A percentile compares a stretch with the other conserved stretches of the same genome.
These are phyloP conservation scores for Platycheirus albimanus DNA, from an alignment of 2,888 invertebrate species.

Conservation along the genomic window DNA sequence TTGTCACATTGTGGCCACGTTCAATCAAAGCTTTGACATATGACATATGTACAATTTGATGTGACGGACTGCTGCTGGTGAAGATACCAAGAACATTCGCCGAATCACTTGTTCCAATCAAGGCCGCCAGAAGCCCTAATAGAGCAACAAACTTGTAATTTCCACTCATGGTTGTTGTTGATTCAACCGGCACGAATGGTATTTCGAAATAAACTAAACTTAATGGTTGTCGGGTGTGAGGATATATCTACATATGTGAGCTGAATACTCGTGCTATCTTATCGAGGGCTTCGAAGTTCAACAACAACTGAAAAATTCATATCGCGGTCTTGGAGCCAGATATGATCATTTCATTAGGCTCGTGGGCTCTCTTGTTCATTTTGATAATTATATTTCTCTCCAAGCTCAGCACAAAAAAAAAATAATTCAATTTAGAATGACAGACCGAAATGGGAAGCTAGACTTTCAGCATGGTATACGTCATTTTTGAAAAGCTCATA, in stretches of 20 bases:
- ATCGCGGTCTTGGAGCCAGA: too few relatives aligned
- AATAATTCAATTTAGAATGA: too few relatives aligned
- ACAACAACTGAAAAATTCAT: not conserved
- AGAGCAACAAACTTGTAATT: not conserved
- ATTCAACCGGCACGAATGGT: not conserved
- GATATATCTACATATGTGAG: too few relatives aligned
- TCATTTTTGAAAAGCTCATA: too few relatives aligned
- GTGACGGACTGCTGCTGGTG: constrained; percentile 80
- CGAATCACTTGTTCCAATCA: constrained; percentile 55
- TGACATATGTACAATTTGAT: constrained; percentile 81
- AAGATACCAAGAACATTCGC: constrained; percentile 80
- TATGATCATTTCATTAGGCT: too few relatives aligned
- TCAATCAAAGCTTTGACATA: constrained; percentile 78
- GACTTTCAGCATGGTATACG: too few relatives aligned
- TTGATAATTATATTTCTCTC: too few relatives aligned
- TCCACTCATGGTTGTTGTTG: not conserved
- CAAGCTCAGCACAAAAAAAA: too few relatives aligned
- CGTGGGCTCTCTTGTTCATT: too few relatives aligned
- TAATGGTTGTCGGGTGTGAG: not conserved
- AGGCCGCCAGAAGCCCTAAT: not conserved
- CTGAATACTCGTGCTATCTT: not conserved
- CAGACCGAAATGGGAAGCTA: too few relatives aligned
- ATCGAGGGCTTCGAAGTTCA: not conserved
- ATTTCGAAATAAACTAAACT: not conserved
- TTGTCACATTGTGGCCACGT: constrained; percentile 81